phyloP scores from a whole-genome alignment of 2,888 invertebrate genomes.

The Notodonta dromedarius region DNA sequence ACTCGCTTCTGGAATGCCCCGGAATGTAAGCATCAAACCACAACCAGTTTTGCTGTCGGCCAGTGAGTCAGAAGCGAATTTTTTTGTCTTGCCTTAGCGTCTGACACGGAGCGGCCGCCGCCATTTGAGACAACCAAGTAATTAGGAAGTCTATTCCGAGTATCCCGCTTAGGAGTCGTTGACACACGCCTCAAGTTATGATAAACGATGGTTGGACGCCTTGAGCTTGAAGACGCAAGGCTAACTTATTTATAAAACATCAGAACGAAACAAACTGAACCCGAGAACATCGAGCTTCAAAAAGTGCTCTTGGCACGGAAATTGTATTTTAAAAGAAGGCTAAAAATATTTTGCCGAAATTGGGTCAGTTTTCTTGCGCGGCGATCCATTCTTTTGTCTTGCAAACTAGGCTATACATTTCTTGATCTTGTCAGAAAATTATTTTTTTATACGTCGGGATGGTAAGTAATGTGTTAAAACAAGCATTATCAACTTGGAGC shows the following conservation, averaged over 20 bases:
- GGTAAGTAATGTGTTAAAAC: not conserved
- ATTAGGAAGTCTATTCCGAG: slow-evolving; percentile 32
- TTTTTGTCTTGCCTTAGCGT: slow-evolving; percentile 26
- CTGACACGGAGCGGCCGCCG: slow-evolving; percentile 15
- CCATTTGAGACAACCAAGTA: slow-evolving; percentile 33
- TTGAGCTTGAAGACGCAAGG: slow-evolving; percentile 25
- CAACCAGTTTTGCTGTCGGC: slow-evolving; percentile 30
- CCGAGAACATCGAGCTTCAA: slow-evolving; percentile 10
- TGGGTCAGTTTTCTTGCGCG: slow-evolving; percentile 29
- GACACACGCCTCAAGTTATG: slow-evolving; percentile 35
- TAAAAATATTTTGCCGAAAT: slow-evolving; percentile 35
- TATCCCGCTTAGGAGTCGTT: slow-evolving; percentile 29
- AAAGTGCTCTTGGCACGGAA: slow-evolving; percentile 31
- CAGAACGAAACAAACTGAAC: not conserved
- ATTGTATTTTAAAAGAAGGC: slow-evolving; percentile 35
- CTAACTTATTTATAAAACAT: slow-evolving; percentile 20
- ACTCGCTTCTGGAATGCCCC: slow-evolving; percentile 23
- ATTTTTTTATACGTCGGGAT: not conserved
- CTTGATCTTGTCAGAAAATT: slow-evolving; percentile 8
- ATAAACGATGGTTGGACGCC: slow-evolving; percentile 32
- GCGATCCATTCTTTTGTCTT: slow-evolving; percentile 28
- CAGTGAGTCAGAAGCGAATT: slow-evolving; percentile 23
- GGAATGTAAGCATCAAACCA: slow-evolving; percentile 15
- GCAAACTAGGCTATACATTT: slow-evolving; percentile 20
- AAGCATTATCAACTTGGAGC: not conserved